Base-by-base conservation (phyloP, 2,113 vertebrate genomes). In the Microtus pennsylvanicus region DNA sequence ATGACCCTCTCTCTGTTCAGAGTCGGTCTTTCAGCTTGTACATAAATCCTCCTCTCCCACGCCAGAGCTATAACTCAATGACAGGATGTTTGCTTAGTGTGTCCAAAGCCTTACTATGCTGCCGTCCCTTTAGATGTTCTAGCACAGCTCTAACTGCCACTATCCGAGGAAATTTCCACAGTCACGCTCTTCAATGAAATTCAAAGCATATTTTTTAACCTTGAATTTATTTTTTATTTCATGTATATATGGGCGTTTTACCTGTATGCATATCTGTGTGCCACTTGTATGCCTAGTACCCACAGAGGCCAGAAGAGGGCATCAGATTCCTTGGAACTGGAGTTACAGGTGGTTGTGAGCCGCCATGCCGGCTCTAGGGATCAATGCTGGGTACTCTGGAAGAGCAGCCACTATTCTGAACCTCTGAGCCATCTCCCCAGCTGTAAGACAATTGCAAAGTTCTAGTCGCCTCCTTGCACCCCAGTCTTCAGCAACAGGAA, bases 181-280 rank as follows among this genome's bases (percentile, higher is more conserved):
- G 21, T 28, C 70, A 76, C 76, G 63, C 21, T 52, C 74, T 42
- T 45, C 28, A 22, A 3, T 82, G 30, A 90, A 85, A 95, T 45
- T 50, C 63, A 76, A 75, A 88, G 50, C 38, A 81, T 90, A 45
- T 77, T 87, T 93, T 82, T 81, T 95, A 92, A 82, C 33, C 61
- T 61, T 3, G 10, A 22, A 7, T 55, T 55, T 50, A 28, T 45
- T 83, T 42, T 30, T 85, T 65, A 65, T 38, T 42, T 65, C 14
- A 65, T 16, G 38, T 65, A 26, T 42, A 17, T 42, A 19, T 30
- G 58, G n/a, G 24, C 30, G n/a, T 45, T 82, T 38, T 42, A 16
- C 55, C 35, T 83, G n/a, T 17, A 42, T 42, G 3, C 24, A 28
- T 7, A 65, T 65, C 35, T 83, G n/a, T 63, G 12, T 42, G 30